Evolutionary conservation across 37 sponge, comb jelly and placozoan genomes (phyloP).

Genomic region (Chondrosia reniformis): DNA sequence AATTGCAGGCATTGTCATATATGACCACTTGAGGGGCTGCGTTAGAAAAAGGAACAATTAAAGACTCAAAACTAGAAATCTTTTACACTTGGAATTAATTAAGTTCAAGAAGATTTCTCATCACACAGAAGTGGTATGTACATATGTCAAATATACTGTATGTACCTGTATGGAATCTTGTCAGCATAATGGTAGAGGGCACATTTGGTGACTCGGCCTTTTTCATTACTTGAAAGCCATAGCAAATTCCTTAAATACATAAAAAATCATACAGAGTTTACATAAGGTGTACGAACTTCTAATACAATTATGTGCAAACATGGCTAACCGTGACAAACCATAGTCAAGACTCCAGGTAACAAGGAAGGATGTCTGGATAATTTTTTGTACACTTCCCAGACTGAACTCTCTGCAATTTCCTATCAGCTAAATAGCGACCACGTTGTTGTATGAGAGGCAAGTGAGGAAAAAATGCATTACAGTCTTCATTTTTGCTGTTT

Average conservation of each 20-base stretch:
- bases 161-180: conserved; percentile 10
- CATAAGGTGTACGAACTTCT: neutral
- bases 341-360: conserved; percentile 35
- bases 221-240: conserved; percentile 43
- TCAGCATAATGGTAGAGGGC: conserved; percentile 24
- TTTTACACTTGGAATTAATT: too few species aligned
- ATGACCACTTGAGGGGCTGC: conserved; percentile 17
- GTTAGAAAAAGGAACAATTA: neutral
- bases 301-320: neutral
- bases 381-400: neutral
- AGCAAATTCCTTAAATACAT: conserved; percentile 36
- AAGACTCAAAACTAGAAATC: too few species aligned
- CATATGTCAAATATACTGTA: neutral
- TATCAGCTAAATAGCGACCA: conserved; percentile 31
- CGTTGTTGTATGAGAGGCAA: conserved; percentile 5
- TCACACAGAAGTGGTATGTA: too few species aligned
- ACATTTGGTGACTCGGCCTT: conserved; percentile 27
- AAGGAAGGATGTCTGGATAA: conserved; percentile 31
- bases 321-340: conserved; percentile 37
- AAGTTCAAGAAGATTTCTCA: too few species aligned
- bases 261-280: neutral
- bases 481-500: too few species aligned
- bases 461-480: conserved; percentile 18
- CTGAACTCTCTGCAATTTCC: neutral
- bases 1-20: conserved; percentile 33